phyloP scores from a whole-genome alignment of 2,797 vertebrate genomes.

The Florisuga fusca region DNA sequence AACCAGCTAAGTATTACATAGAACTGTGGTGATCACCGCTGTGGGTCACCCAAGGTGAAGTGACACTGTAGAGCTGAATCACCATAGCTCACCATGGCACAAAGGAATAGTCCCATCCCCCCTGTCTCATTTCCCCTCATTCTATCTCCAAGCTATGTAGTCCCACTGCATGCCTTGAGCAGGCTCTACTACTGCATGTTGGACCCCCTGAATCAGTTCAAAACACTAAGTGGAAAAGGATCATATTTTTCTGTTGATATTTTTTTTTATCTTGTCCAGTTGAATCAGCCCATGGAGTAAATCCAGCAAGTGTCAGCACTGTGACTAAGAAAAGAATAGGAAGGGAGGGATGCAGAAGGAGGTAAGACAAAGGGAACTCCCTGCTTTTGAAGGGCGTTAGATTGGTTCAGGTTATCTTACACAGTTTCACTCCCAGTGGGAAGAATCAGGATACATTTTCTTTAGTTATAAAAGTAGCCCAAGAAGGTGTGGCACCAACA shows the following conservation, averaged over 20 bases:
- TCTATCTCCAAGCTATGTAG: neutral
- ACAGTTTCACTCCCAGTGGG: neutral
- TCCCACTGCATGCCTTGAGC: neutral
- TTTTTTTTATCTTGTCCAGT: neutral
- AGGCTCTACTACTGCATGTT: neutral
- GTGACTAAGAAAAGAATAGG: neutral
- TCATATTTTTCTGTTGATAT: neutral
- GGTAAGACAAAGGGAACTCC: neutral
- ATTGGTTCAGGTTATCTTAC: neutral
- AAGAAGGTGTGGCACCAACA: neutral
- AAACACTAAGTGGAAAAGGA: neutral
- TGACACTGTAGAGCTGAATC: neutral
- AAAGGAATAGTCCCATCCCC: neutral
- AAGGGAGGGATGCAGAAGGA: neutral
- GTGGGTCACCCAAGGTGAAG: neutral
- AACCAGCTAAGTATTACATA: neutral
- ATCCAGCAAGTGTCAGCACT: neutral
- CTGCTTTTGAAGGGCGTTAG: neutral
- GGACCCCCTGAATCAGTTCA: neutral
- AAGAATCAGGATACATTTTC: neutral
- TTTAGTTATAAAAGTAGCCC: neutral
- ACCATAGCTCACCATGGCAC: accelerated
- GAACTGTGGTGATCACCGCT: neutral
- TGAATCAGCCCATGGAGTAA: neutral
- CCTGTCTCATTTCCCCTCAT: neutral